Evolutionary conservation across 2,113 vertebrate genomes (phyloP).

Genomic region (Sus scrofa): T2T-Sscrofa CM000827.6:76758501-76759000

Average conservation of each 20-base stretch:
- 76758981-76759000: constrained; percentile 81
- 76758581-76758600: neutral
- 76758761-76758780: neutral
- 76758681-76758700: too few species aligned
- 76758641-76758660: neutral
- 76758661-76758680: neutral
- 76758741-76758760: constrained; percentile 9
- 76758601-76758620: neutral
- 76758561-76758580: neutral
- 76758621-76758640: neutral
- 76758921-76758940: constrained; percentile 64
- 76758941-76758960: constrained; percentile 81
- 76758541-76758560: neutral
- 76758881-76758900: constrained; percentile 71
- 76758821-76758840: constrained; percentile 57
- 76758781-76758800: constrained; percentile 37
- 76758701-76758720: neutral
- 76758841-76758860: constrained; percentile 54
- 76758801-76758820: constrained; percentile 19
- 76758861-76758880: constrained; percentile 72
- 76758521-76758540: neutral
- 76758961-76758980: constrained; percentile 62
- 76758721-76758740: neutral
- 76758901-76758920: constrained; percentile 74
- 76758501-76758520: neutral